phyloP scores from a whole-genome alignment of 2,113 vertebrate species.

The Labeo rohita region DNA sequence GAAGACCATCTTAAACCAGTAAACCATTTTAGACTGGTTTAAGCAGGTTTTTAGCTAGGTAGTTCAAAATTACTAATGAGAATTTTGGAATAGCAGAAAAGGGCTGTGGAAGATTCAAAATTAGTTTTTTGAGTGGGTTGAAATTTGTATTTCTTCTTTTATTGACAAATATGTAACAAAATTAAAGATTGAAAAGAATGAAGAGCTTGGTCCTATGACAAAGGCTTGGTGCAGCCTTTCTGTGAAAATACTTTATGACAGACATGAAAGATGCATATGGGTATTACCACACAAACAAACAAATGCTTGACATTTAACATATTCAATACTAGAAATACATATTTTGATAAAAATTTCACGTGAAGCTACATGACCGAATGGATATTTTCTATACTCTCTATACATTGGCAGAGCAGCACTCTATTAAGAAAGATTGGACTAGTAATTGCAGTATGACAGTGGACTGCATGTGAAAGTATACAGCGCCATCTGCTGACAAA shows the following conservation, averaged over 20 bases:
- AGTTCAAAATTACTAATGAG: not conserved
- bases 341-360: not conserved
- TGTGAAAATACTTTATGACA: not conserved
- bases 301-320: not conserved
- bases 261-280: not conserved
- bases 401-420: not conserved
- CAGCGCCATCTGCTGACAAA: conserved; percentile 16
- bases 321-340: not conserved
- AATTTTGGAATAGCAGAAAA: not conserved
- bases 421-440: not conserved
- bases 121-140: not conserved
- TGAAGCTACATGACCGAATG: not conserved
- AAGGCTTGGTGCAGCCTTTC: not conserved
- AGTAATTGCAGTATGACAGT: not conserved
- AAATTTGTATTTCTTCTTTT: not conserved
- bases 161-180: not conserved
- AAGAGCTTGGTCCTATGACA: not conserved
- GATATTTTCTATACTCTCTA: not conserved
- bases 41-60: not conserved
- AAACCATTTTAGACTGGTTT: not conserved
- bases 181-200: not conserved
- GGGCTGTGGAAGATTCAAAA: not conserved
- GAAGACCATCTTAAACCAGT: not conserved
- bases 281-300: not conserved
- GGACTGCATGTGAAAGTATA: not conserved